Base-by-base conservation (phyloP, 2,888 invertebrate species). In the Hermodice carunculata region DNA sequence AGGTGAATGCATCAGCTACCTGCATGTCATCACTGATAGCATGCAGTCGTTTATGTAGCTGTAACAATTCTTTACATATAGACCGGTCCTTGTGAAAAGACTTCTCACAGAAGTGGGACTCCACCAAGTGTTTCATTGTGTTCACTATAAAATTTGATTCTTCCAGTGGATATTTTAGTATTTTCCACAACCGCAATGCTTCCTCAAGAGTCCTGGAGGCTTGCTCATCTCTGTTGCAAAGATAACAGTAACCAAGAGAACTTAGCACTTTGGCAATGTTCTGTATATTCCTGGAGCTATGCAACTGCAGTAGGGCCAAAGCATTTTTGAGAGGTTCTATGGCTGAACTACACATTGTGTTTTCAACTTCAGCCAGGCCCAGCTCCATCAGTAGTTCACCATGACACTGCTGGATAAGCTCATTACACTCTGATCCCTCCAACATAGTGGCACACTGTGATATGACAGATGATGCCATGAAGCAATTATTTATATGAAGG, bases 1-100 rank as follows among this genome's bases (percentile, higher is more conserved):
- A 59, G 22, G 65, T 69, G 31, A 69, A 66, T 3, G 63, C 59
- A 32, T 69, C 66, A 26, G 69, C 66, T 3, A 66, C 62, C 40
- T 54, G 54, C 43, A 60, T 69, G 32, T 40, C 51, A 11, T 52
- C 37, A 4, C 46, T 42, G n/a, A 29, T 46, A 8, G 60, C 54
- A 22, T 48, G 48, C 31, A 67, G 34, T 24, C 37, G 22, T 1
- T 32, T n/a, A 32, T 67, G 67, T 34, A 67, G 56, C 24, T 48
- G 44, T 26, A 67, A 29, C 61, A 67, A 52, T 22, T 67, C 67
- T 2, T 29, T 29, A 29, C 52, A 51, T n/a, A 64, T 42, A 22
- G 49, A 46, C 17, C 32, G 22, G 26, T 61, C 60, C 19, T 37
- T 24, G 19, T 64, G 48, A 43, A 52, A 37, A 5, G 31, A 34